Conservation (phyloP, 2,888 invertebrate genomes). For the Phorcus lineatus region DNA sequence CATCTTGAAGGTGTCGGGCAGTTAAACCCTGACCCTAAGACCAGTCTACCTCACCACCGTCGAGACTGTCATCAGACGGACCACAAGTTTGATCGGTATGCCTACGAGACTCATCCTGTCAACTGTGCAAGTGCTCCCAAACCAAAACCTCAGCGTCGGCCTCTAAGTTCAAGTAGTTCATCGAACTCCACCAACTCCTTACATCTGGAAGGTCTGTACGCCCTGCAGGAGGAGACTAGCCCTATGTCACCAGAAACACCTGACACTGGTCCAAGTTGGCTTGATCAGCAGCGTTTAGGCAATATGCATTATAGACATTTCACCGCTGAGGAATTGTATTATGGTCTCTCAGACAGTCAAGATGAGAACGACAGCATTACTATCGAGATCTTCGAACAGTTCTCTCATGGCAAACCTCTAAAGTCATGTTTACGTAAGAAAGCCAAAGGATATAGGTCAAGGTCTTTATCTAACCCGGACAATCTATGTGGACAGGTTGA, state of each 20-base stretch:
- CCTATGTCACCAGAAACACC: conserved; percentile 57
- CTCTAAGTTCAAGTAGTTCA: conserved; percentile 20
- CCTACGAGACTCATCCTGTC: conserved; percentile 24
- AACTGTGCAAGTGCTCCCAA: not conserved
- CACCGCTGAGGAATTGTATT: conserved; percentile 31
- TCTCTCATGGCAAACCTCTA: conserved; percentile 59
- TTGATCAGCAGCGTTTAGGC: conserved; percentile 20
- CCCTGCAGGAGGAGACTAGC: conserved; percentile 60
- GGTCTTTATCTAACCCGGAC: conserved; percentile 58
- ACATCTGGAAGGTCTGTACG: conserved; percentile 54
- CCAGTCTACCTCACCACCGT: not conserved
- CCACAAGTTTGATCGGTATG: conserved; percentile 21
- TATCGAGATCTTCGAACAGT: conserved; percentile 36
- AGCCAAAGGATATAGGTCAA: conserved; percentile 51
- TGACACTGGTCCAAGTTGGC: conserved; percentile 28
- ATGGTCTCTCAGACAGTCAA: not conserved
- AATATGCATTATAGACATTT: conserved; percentile 12
- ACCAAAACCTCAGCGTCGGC: conserved; percentile 2
- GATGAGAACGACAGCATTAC: not conserved
- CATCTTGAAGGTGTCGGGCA: conserved; percentile 52
- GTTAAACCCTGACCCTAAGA: not conserved
- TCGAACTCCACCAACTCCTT: conserved; percentile 30
- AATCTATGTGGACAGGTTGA: conserved; percentile 27
- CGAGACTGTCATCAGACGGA: conserved; percentile 4
- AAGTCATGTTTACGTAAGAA: conserved; percentile 68